phyloP scores from a whole-genome alignment of 2,797 vertebrate genomes.

The Corythornis leucogaster region DNA sequence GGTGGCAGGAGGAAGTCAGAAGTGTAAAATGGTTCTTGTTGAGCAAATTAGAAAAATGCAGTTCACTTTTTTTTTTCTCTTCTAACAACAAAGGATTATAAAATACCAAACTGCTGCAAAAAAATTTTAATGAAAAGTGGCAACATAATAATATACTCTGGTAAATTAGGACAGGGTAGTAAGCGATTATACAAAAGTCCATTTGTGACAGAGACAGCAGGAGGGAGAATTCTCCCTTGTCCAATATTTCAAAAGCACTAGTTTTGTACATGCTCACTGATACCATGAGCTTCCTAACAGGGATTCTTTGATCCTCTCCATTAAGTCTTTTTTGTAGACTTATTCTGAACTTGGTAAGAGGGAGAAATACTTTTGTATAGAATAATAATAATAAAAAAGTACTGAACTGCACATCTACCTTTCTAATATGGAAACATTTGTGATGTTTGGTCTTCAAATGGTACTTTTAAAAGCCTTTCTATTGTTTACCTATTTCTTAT shows the following conservation, averaged over 20 bases:
- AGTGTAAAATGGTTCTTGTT: slow-evolving; percentile 9
- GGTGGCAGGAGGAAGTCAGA: not conserved
- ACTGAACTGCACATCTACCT: not conserved
- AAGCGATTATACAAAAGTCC: slow-evolving; percentile 69
- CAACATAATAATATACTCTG: slow-evolving; percentile 59
- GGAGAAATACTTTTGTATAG: slow-evolving; percentile 39
- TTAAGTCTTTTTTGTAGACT: slow-evolving; percentile 64
- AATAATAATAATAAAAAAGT: not conserved
- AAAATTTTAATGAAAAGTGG: slow-evolving; percentile 59
- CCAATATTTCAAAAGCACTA: slow-evolving; percentile 70
- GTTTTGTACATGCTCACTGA: slow-evolving; percentile 48
- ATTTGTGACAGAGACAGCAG: slow-evolving; percentile 68
- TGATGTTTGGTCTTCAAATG: slow-evolving; percentile 36
- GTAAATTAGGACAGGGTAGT: slow-evolving; percentile 70
- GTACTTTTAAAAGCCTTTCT: slow-evolving; percentile 42
- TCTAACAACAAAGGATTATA: not conserved
- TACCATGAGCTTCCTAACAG: slow-evolving; percentile 38
- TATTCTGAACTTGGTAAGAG: slow-evolving; percentile 50
- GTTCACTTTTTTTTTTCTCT: not conserved
- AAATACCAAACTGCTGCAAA: slow-evolving; percentile 7
- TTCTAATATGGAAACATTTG: slow-evolving; percentile 47
- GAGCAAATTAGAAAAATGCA: slow-evolving; percentile 29
- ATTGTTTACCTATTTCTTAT: slow-evolving; percentile 38
- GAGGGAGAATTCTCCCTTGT: slow-evolving; percentile 65
- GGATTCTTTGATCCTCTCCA: slow-evolving; percentile 69